Conservation (phyloP, 2,888 invertebrate species). For the Ochropleura plecta region DNA sequence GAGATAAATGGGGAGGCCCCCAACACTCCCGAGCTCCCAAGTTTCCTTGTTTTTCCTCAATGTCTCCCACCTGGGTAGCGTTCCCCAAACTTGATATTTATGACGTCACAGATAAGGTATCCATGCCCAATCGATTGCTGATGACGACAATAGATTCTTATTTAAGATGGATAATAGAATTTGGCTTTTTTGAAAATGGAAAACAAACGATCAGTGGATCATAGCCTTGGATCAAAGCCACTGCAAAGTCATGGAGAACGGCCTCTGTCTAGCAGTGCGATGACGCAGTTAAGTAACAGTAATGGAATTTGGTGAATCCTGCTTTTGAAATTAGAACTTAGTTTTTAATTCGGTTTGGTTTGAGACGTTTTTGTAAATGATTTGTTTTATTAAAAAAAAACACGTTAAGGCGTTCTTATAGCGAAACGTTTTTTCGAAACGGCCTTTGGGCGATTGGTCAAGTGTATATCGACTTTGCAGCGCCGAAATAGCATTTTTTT, state of each 20-base stretch:
- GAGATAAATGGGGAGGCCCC: conserved; percentile 76
- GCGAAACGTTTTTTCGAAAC: too few relatives aligned
- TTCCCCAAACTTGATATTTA: conserved; percentile 64
- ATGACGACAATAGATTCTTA: conserved; percentile 57
- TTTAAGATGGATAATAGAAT: conserved; percentile 47
- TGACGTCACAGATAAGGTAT: conserved; percentile 65
- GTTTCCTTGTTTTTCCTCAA: conserved; percentile 71
- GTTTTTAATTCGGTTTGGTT: not conserved
- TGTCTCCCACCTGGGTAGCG: conserved; percentile 71
- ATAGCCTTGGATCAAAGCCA: too few relatives aligned
- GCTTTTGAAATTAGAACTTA: not conserved
- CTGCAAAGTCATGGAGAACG: too few relatives aligned
- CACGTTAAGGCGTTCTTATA: too few relatives aligned
- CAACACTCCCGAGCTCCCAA: conserved; percentile 54
- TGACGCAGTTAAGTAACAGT: too few relatives aligned
- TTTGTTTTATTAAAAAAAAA: not conserved
- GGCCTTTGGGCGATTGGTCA: too few relatives aligned
- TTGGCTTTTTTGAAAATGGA: conserved; percentile 10
- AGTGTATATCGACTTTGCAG: too few relatives aligned
- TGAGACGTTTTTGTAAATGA: conserved; percentile 1
- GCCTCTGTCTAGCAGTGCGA: too few relatives aligned
- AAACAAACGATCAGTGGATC: too few relatives aligned
- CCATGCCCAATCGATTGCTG: conserved; percentile 57
- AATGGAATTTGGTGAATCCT: not conserved
- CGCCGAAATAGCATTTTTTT: too few relatives aligned